A percentile compares a stretch with the other conserved stretches of the same genome.
Conservation (phyloP, 2,113 vertebrate species). For the Onychostoma macrolepis region DNA sequence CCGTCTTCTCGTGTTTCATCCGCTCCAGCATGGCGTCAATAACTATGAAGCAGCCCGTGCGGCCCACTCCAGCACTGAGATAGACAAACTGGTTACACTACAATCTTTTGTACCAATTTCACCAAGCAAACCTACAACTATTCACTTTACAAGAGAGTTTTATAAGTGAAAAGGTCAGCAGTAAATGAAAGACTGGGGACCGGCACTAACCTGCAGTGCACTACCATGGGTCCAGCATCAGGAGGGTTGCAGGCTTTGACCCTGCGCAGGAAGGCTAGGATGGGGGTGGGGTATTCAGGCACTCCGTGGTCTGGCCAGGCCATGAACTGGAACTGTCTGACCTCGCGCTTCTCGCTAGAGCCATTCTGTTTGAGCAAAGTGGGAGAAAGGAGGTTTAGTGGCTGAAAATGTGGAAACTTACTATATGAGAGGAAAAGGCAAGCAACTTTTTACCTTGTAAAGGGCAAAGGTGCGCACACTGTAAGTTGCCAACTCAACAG, state of each 20-base stretch:
- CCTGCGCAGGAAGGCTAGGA: constrained; percentile 89
- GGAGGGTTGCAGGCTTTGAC: constrained; percentile 91
- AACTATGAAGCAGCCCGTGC: constrained; percentile 93
- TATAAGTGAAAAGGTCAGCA: constrained; percentile 30
- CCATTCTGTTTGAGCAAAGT: constrained; percentile 79
- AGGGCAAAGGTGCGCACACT: constrained; percentile 89
- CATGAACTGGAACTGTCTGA: constrained; percentile 97
- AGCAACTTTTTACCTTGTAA: constrained; percentile 82
- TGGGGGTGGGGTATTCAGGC: constrained; percentile 93
- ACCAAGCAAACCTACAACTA: neutral
- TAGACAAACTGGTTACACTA: constrained; percentile 1
- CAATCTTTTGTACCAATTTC: neutral
- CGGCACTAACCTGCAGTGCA: constrained; percentile 90
- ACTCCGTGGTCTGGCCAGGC: constrained; percentile 98
- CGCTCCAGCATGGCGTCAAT: constrained; percentile 96
- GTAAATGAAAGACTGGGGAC: neutral
- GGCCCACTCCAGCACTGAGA: constrained; percentile 89
- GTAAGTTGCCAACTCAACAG: constrained; percentile 91
- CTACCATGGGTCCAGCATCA: constrained; percentile 93
- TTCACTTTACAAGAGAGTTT: neutral
- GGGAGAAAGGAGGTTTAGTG: neutral
- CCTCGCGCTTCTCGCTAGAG: constrained; percentile 92
- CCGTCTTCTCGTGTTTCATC: constrained; percentile 92
- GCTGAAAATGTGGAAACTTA: neutral
- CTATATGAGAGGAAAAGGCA: neutral